Evolutionary conservation across 2,797 vertebrate species (phyloP), one percentile per base, ranked within the genome.

Genomic region (Holocentrus rufus): DNA sequence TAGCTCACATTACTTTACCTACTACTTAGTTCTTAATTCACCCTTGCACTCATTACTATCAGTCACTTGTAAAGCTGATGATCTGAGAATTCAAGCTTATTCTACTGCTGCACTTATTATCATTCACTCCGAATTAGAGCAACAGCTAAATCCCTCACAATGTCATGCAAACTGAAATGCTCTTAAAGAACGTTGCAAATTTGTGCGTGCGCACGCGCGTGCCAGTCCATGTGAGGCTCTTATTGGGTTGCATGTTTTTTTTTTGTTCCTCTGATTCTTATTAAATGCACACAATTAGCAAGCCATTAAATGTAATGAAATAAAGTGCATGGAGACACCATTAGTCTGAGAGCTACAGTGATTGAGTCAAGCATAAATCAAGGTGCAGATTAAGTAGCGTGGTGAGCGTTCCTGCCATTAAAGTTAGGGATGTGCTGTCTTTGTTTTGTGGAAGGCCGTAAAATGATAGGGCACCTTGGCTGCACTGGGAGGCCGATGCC

Each of bases 201-300:
- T 2, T 34, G 31, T 42, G 42, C 52, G 59, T 20, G 66, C 50
- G 7, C 65, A 56, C 20, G 52, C 57, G 30, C 7, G 2, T 8
- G 7, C 7, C 31, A 34, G 17, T 71, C 68, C 64, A 50, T 17
- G 46, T 54, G 54, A 18, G 22, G 34, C 47, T 42, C 9, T 57
- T 47, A 74, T 65, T 74, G 56, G 62, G 34, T 70, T 22, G 25
- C 25, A 27, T 20, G 53, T 23, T 15, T 44, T 60, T 60, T 25
- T 71, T 79, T 60, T 46, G 54, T 76, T 57, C 36, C 30, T 72
- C 55, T 77, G 75, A 76, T 79, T 84, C 74, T 74, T 83, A 87
- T 81, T 83, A 88, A 87, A 90, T 34, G 80, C 76, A 72, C 73
- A 87, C 72, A 85, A 88, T 92, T 87, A 90, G 74, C 77, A 71